phyloP scores from a whole-genome alignment of 2,888 invertebrate species.

The Pherbina coryleti region DNA sequence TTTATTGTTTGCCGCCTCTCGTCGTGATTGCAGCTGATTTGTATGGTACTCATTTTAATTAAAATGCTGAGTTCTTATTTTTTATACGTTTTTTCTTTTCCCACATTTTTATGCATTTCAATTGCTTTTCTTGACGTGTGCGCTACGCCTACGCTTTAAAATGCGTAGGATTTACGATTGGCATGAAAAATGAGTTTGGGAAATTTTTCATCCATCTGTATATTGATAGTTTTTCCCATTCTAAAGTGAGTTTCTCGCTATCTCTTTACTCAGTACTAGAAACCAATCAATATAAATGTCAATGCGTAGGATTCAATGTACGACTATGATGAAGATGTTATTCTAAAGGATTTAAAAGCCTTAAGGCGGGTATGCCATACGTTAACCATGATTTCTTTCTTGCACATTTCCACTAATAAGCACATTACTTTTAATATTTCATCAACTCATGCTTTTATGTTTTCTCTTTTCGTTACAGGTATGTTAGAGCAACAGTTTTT shows the following conservation, averaged over 20 bases:
- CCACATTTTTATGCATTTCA: not conserved
- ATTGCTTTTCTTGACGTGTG: not conserved
- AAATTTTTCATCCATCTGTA: constrained; percentile 7
- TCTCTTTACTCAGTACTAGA: not conserved
- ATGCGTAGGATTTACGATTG: constrained; percentile 24
- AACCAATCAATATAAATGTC: constrained; percentile 15
- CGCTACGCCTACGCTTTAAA: constrained; percentile 3
- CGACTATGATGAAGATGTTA: constrained; percentile 7
- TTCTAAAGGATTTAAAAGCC: not conserved
- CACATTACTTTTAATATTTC: not conserved
- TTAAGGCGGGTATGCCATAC: not conserved
- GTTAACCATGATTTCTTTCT: not conserved
- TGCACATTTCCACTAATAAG: not conserved
- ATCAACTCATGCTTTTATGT: not conserved
- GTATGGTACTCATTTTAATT: constrained; percentile 27
- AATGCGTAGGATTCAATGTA: constrained; percentile 32
- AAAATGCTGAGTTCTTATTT: constrained; percentile 34
- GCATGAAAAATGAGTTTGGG: constrained; percentile 30
- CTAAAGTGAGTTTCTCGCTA: not conserved
- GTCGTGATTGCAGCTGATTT: constrained; percentile 23
- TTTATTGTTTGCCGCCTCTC: constrained; percentile 4
- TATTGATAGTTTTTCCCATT: not conserved
- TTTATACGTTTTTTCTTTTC: not conserved
- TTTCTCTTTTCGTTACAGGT: constrained; percentile 23
- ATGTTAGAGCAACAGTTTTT: not conserved